Conservation (phyloP, 2,888 invertebrate species). For the Meliscaeva auricollis region DNA sequence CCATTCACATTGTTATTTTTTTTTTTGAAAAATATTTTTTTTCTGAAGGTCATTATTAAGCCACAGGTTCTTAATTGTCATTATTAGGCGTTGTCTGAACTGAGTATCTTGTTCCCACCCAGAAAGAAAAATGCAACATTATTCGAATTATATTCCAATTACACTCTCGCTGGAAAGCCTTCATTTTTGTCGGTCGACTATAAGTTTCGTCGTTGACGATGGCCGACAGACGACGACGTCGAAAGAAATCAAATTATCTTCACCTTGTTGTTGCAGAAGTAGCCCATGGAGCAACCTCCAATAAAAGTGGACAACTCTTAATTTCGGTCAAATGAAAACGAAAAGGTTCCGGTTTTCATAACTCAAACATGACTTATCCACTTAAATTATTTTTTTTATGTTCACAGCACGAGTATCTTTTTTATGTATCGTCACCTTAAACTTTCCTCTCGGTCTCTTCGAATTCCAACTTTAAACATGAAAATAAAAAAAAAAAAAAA, state of each 20-base stretch:
- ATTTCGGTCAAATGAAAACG: conserved; percentile 69
- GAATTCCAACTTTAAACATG: conserved; percentile 12
- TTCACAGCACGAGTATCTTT: conserved; percentile 48
- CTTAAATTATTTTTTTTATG: conserved; percentile 11
- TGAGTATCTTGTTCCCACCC: background rate
- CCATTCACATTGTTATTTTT: conserved; percentile 21
- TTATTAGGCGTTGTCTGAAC: conserved; percentile 20
- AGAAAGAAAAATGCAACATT: conserved; percentile 5
- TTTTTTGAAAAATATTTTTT: background rate
- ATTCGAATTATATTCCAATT: conserved; percentile 33
- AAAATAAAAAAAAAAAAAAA: conserved; percentile 3
- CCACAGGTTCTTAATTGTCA: conserved; percentile 10
- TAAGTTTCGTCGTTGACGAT: background rate
- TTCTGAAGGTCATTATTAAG: conserved; percentile 31
- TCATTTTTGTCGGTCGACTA: background rate
- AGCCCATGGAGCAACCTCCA: conserved; percentile 36
- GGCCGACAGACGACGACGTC: background rate
- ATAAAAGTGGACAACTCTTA: conserved; percentile 59
- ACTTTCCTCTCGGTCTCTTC: conserved; percentile 26
- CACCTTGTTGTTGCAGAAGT: conserved; percentile 31
- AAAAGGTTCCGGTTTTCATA: conserved; percentile 69
- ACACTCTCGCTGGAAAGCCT: conserved; percentile 29
- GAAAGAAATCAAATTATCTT: conserved; percentile 12
- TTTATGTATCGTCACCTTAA: conserved; percentile 43
- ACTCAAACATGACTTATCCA: conserved; percentile 32